These are phyloP conservation scores for Leptarthrus brevirostris DNA, from an alignment of 2,888 invertebrate species.

Conservation along the genomic window DNA sequence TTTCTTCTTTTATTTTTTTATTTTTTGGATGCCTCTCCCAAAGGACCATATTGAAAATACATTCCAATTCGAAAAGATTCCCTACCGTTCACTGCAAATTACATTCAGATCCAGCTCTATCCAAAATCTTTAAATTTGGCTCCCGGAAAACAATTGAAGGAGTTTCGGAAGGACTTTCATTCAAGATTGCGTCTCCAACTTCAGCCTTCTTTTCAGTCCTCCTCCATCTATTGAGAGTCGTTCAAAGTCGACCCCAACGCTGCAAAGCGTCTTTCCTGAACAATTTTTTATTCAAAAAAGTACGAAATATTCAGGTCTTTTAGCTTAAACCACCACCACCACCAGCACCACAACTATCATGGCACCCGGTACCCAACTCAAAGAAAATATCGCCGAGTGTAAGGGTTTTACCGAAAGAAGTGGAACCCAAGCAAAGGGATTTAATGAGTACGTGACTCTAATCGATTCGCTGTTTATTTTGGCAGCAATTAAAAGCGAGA, in stretches of 20 bases:
- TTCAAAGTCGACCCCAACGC: neutral
- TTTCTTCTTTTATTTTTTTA: no score
- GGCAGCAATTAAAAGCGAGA: constrained; percentile 52
- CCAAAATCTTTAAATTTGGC: constrained; percentile 22
- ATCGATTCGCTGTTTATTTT: constrained; percentile 53
- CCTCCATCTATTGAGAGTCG: no score
- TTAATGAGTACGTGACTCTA: constrained; percentile 54
- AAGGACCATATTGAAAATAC: constrained; percentile 34
- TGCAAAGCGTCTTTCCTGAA: neutral
- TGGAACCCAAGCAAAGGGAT: constrained; percentile 36
- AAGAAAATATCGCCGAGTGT: constrained; percentile 16
- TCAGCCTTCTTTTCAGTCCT: neutral
- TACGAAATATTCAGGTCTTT: constrained; percentile 19
- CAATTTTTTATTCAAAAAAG: constrained; percentile 31
- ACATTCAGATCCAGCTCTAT: constrained; percentile 18
- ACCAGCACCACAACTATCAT: no score
- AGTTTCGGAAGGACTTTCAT: constrained; percentile 45
- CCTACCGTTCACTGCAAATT: constrained; percentile 18
- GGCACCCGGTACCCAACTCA: neutral
- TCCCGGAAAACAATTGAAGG: constrained; percentile 42
- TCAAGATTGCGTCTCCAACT: constrained; percentile 15
- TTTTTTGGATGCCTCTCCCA: no score
- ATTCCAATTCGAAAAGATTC: neutral
- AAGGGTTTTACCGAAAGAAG: constrained; percentile 31
- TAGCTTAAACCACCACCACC: neutral